phyloP scores from a whole-genome alignment of 2,113 vertebrate species.

The Eptesicus fuscus region DNA sequence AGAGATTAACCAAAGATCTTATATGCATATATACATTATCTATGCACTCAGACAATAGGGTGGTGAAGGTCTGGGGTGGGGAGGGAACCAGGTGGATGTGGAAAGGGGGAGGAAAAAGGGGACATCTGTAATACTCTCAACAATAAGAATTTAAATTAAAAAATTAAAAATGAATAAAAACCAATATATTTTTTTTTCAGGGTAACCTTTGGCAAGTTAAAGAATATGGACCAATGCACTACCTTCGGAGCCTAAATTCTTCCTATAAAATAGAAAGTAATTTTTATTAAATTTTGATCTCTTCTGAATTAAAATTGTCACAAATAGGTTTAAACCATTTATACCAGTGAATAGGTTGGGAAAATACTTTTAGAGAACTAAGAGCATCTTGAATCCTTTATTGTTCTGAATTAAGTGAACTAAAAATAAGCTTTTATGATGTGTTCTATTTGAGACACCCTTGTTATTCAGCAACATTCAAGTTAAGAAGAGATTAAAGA shows the following conservation, averaged over 20 bases:
- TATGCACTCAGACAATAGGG: too few species aligned
- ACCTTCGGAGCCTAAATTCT: not conserved
- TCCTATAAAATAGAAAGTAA: not conserved
- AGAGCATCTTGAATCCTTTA: not conserved
- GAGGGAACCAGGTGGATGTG: too few species aligned
- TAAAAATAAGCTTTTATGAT: not conserved
- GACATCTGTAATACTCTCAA: too few species aligned
- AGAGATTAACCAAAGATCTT: too few species aligned
- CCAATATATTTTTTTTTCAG: not conserved
- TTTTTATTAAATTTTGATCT: not conserved
- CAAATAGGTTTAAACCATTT: not conserved
- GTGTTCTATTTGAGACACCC: not conserved
- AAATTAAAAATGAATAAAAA: not conserved
- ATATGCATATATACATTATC: too few species aligned
- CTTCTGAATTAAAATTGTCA: not conserved
- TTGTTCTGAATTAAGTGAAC: not conserved
- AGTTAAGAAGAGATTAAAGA: not conserved
- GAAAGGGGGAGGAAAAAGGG: too few species aligned
- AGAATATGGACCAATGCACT: not conserved
- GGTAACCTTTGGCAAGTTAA: not conserved
- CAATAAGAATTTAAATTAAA: not conserved
- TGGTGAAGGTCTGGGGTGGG: too few species aligned
- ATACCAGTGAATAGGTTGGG: rapidly evolving
- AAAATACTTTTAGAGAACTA: not conserved
- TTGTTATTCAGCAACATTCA: not conserved